phyloP scores from a whole-genome alignment of 2,888 invertebrate genomes.

The Catocala fraxini region DNA sequence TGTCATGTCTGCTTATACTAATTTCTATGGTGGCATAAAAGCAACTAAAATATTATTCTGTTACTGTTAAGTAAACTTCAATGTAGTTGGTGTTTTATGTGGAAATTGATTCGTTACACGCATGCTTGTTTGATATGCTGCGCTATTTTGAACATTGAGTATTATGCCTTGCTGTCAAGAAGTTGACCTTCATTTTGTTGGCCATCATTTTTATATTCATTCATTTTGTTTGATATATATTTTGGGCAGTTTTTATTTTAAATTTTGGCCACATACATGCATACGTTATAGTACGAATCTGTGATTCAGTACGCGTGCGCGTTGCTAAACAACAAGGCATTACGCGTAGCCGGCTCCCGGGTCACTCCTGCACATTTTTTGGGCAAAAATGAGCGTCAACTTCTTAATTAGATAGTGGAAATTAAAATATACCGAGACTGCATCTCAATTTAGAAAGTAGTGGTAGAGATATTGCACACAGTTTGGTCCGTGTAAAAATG shows the following conservation, averaged over 20 bases:
- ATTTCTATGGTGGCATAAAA: conserved; percentile 37
- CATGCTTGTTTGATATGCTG: conserved; percentile 86
- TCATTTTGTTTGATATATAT: conserved; percentile 85
- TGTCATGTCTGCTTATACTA: conserved; percentile 16
- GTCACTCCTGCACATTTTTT: conserved; percentile 87
- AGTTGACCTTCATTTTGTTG: conserved; percentile 98
- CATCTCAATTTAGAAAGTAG: conserved; percentile 87
- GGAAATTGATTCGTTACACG: conserved; percentile 69
- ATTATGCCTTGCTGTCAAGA: conserved; percentile 93
- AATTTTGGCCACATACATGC: conserved; percentile 82
- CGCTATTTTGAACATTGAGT: conserved; percentile 83
- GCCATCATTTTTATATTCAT: conserved; percentile 93
- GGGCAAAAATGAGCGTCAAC: conserved; percentile 96
- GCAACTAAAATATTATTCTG: conserved; percentile 23
- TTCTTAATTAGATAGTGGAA: conserved; percentile 89
- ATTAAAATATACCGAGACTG: conserved; percentile 78
- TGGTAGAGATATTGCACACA: conserved; percentile 85
- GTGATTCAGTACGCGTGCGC: conserved; percentile 78
- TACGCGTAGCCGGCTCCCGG: conserved; percentile 82
- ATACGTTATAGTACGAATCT: conserved; percentile 76
- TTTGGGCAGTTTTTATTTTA: conserved; percentile 80
- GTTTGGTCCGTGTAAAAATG: conserved; percentile 76
- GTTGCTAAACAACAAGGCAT: conserved; percentile 83
- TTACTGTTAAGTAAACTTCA: conserved; percentile 25
- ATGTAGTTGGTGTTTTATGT: conserved; percentile 59